Conservation (phyloP, 2,797 vertebrate genomes). For the Halcyon leucocephala region DNA sequence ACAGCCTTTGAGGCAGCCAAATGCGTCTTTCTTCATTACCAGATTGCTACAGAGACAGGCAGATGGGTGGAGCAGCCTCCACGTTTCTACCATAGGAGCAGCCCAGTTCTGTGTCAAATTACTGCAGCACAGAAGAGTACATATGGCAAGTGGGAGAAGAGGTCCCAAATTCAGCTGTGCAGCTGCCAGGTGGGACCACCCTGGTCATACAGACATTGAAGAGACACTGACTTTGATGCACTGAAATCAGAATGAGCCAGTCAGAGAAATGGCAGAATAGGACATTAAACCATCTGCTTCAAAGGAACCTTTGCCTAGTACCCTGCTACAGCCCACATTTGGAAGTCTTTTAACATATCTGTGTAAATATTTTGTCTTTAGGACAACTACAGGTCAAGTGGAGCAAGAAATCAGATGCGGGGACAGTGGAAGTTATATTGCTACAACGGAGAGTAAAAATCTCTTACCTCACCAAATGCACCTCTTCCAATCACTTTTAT, state of each 20-base stretch:
- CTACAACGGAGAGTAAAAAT: background rate
- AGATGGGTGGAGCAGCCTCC: constrained; percentile 63
- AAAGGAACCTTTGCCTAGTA: background rate
- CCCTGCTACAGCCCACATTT: background rate
- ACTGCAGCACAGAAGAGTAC: constrained; percentile 3
- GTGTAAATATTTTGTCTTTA: background rate
- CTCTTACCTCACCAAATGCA: constrained; percentile 93
- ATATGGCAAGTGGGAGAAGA: constrained; percentile 47
- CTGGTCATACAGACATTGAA: background rate
- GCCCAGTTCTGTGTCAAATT: constrained; percentile 16
- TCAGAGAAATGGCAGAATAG: background rate
- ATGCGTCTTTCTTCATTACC: constrained; percentile 56
- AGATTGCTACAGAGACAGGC: constrained; percentile 66
- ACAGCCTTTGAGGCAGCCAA: constrained; percentile 66
- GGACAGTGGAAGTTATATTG: rapidly evolving
- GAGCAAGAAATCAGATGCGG: background rate
- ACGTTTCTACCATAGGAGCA: background rate
- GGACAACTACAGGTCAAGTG: background rate
- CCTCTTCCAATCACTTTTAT: constrained; percentile 95
- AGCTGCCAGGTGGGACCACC: constrained; percentile 29
- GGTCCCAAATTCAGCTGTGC: constrained; percentile 40
- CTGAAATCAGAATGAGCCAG: background rate
- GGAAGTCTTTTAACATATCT: background rate
- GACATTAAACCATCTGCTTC: background rate
- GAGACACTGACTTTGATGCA: background rate